Conservation (phyloP, 2,888 invertebrate species). For the Xiphydria camelus region DNA sequence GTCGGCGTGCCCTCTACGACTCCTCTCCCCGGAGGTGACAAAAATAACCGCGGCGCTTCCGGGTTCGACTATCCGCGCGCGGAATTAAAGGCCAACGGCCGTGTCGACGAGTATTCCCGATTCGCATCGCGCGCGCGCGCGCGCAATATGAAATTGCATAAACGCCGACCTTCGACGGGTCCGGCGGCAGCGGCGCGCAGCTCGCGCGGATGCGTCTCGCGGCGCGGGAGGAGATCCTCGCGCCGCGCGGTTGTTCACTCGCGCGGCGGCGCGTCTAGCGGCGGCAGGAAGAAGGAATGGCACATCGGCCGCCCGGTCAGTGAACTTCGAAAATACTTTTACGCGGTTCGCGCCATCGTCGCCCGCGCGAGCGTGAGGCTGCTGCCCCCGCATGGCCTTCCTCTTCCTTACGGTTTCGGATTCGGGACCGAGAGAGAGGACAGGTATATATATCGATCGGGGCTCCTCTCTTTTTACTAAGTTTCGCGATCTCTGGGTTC, state of each 20-base stretch:
- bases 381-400: neutral
- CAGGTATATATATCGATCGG: neutral
- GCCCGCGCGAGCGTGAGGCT: neutral
- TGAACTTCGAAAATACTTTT: conserved; percentile 13
- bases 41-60: neutral
- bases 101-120: too few species aligned
- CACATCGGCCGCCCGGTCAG: too few species aligned
- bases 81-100: conserved; percentile 8
- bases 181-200: too few species aligned
- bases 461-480: neutral
- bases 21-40: neutral
- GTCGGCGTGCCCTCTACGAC: too few species aligned
- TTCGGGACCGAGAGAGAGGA: too few species aligned
- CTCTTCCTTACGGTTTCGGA: neutral
- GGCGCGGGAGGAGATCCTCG: too few species aligned
- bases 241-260: too few species aligned
- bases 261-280: too few species aligned
- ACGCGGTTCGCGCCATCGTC: conserved; percentile 3
- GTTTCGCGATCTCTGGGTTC: neutral
- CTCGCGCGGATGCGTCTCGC: too few species aligned
- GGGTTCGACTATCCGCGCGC: too few species aligned
- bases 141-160: neutral
- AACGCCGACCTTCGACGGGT: too few species aligned
- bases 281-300: too few species aligned
- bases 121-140: neutral